Evolutionary conservation across 2,888 invertebrate genomes (phyloP), one percentile per base, ranked within the genome.

Genomic region (Taphrorychus bicolor): DNA sequence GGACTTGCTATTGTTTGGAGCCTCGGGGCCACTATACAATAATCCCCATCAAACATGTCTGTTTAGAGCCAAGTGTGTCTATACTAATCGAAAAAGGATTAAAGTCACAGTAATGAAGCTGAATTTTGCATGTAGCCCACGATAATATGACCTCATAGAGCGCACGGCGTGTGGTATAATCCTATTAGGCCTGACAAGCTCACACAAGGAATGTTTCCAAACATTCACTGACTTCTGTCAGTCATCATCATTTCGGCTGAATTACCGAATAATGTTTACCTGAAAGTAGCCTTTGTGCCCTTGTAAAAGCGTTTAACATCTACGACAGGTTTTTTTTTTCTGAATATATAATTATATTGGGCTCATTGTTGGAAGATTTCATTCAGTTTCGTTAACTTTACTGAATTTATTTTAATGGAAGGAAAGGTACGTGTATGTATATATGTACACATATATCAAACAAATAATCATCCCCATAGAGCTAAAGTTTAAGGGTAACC

Each of bases 141-240:
- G 61, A 62, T 66, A 61, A 66, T 66, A 21, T 53, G 62, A 51
- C 67, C 62, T 51, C 62, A 58, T 62, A 67, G 58, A 59, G 67
- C 32, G 65, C 66, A 51, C 57, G 48, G 56, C 59, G 66, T 63
- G 70, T 49, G 66, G 67, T 62, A 67, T 69, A 70, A 70, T 70
- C 70, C 66, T 67, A 70, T 70, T 70, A 70, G 59, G 63, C 62
- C 17, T 66, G 66, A 63, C 70, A 62, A 65, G 40, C 66, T 52
- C 54, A 70, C 64, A 70, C 49, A 53, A 61, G 65, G 67, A 59
- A 58, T 71, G 71, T 71, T 70, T 69, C 62, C 70, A 72, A 72
- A 70, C 70, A 71, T 22, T 51, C 67, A 63, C 56, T 67, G 71
- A 72, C 71, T 73, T 70, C 70, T 73, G 71, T 71, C 73, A 73